A percentile compares a stretch with the other conserved stretches of the same genome.
phyloP scores from a whole-genome alignment of 2,797 vertebrate genomes.

The Melanotaenia boesemani region DNA sequence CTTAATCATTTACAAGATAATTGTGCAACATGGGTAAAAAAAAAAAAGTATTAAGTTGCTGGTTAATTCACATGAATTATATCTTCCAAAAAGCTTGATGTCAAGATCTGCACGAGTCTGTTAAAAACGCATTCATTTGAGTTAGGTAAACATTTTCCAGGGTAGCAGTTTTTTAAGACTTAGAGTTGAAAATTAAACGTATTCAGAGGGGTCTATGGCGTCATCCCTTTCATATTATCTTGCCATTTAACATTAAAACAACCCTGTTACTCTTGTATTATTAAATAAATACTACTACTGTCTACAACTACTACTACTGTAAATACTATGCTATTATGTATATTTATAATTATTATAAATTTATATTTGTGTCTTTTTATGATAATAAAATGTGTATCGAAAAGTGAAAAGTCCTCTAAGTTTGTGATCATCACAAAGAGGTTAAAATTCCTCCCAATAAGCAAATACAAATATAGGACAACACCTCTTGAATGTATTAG shows the following conservation, averaged over 20 bases:
- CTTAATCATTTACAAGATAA: not conserved
- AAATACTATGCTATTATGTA: too few relatives aligned
- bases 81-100: too few relatives aligned
- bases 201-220: not conserved
- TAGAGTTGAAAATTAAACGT: not conserved
- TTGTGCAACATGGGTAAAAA: not conserved
- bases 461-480: not conserved
- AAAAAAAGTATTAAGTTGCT: not conserved
- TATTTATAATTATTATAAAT: not conserved
- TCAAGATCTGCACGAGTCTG: too few relatives aligned
- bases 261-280: not conserved
- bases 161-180: too few relatives aligned
- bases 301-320: too few relatives aligned
- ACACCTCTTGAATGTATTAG: not conserved
- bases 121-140: too few relatives aligned
- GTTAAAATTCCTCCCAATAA: not conserved
- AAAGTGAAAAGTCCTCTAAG: not conserved
- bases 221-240: not conserved
- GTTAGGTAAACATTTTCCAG: too few relatives aligned
- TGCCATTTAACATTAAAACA: not conserved
- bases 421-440: not conserved
- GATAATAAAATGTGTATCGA: not conserved
- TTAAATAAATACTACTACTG: too few relatives aligned
- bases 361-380: not conserved
- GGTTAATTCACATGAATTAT: not conserved